Evolutionary conservation across 2,113 vertebrate species (phyloP).

Genomic region (Phoxinus phoxinus): DNA sequence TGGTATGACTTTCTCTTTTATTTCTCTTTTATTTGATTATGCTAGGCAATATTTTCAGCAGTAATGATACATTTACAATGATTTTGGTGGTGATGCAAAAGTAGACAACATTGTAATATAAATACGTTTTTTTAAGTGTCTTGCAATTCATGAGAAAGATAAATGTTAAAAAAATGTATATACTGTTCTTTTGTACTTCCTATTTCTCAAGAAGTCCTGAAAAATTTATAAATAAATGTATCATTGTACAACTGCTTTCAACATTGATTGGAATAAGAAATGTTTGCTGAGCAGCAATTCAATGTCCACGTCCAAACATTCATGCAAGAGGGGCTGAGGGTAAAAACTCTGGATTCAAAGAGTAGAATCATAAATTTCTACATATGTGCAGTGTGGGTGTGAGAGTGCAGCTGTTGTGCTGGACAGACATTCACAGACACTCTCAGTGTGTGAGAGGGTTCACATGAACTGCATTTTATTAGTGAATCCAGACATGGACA

Average conservation of each 20-base stretch:
- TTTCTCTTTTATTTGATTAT: neutral
- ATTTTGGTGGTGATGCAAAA: no score
- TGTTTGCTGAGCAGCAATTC: no score
- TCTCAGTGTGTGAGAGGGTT: slow-evolving; percentile 15
- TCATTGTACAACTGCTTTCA: no score
- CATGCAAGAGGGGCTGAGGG: neutral
- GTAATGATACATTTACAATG: no score
- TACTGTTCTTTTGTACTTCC: no score
- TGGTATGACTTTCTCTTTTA: slow-evolving; percentile 75
- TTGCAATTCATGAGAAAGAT: no score
- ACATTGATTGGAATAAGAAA: no score
- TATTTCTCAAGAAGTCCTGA: no score
- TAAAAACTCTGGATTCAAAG: neutral
- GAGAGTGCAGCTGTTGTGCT: slow-evolving; percentile 26
- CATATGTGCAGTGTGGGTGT: slow-evolving; percentile 3
- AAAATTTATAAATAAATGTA: no score
- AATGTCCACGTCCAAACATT: neutral
- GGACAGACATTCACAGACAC: slow-evolving; percentile 23
- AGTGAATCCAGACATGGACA: neutral
- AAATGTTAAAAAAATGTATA: no score
- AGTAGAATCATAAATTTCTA: neutral
- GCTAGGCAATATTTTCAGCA: neutral
- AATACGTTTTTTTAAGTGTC: no score
- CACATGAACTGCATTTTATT: neutral
- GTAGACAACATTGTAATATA: no score